Evolutionary conservation across 1,140 invertebrate species (phyloP), one percentile per base, ranked within the genome.

Genomic region (Drosophila mauritiana): DNA sequence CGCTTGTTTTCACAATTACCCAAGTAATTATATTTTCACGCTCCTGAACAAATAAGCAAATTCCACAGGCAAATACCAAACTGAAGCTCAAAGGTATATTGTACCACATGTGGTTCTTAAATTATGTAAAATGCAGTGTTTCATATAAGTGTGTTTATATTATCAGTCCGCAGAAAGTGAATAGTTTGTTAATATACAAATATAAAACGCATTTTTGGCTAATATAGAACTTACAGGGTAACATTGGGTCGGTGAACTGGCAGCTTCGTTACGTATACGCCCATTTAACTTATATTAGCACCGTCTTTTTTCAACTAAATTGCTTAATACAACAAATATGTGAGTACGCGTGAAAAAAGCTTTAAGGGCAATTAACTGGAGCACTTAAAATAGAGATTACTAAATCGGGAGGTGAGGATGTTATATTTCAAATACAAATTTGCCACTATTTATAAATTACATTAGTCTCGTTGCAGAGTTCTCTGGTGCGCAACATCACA

Each of bases 1-100:
- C 40, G 36, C 37, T 37, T 65, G 39, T 42, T 73, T 65, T 65
- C 22, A 48, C 55, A 79, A 69, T 58, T 68, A 51, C 39, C 58
- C 15, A 69, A 42, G n/a, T 36, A 54, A 75, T 80, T 80, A 65
- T 48, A 42, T 70, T 80, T 78, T 80, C 61, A 75, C 73, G 62
- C 73, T 72, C 34, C 20, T 56, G 43, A 49, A 27, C 64, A 69
- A 70, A 70, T 49, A 70, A 17, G 65, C 36, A 70, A 70, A 70
- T 56, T 27, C 11, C 51, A 20, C 64, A 20, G 12, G 34, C 17
- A 56, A 55, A 52, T 40, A 67, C 61, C 61, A 34, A 48, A 69
- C 27, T 31, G 4, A 6, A 13, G 10, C 20, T 67, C 5, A 0
- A 25, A 22, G 15, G 48, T 22, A 17, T 39, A 39, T 25, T 31